These are phyloP conservation scores for Chrysocyon brachyurus DNA, from an alignment of 2,797 vertebrate genomes.

Conservation along the genomic window DNA sequence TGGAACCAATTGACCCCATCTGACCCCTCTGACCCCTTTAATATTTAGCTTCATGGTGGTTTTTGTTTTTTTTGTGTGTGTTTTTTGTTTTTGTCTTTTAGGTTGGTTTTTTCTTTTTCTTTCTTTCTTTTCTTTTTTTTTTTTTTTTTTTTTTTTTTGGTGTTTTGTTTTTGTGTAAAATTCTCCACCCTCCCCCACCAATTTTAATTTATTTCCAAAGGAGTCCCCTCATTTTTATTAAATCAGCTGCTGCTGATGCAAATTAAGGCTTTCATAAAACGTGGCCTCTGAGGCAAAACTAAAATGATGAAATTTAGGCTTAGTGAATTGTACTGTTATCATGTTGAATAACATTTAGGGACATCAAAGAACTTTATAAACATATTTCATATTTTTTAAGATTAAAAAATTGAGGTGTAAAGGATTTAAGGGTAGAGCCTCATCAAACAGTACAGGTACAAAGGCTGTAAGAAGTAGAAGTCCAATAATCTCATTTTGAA, in stretches of 20 bases:
- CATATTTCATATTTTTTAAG: slow-evolving; percentile 59
- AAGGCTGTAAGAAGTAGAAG: slow-evolving; percentile 34
- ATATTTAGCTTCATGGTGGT: not conserved
- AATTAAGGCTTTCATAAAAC: slow-evolving; percentile 78
- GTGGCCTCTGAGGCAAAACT: slow-evolving; percentile 72
- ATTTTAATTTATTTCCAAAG: slow-evolving; percentile 71
- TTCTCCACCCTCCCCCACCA: not conserved
- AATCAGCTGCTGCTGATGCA: slow-evolving; percentile 73
- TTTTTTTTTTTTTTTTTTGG: not conserved
- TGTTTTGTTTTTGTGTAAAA: not conserved
- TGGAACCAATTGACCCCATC: not conserved
- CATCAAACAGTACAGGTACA: slow-evolving; percentile 25
- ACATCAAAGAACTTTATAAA: slow-evolving; percentile 66
- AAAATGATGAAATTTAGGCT: slow-evolving; percentile 73
- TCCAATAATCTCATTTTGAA: not conserved
- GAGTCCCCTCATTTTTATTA: slow-evolving; percentile 69
- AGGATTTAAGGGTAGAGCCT: not conserved
- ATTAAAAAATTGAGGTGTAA: slow-evolving; percentile 59
- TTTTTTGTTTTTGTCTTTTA: not conserved
- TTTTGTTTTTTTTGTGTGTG: not conserved
- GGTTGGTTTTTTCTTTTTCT: not conserved
- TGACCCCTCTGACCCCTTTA: not conserved
- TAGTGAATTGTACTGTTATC: slow-evolving; percentile 64
- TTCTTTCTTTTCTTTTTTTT: not conserved
- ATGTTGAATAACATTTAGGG: slow-evolving; percentile 65